Percentiles rank a stretch among this genome's conserved stretches.
These are phyloP conservation scores for Elegia similella DNA, from an alignment of 2,888 invertebrate genomes.

Conservation along the genomic window DNA sequence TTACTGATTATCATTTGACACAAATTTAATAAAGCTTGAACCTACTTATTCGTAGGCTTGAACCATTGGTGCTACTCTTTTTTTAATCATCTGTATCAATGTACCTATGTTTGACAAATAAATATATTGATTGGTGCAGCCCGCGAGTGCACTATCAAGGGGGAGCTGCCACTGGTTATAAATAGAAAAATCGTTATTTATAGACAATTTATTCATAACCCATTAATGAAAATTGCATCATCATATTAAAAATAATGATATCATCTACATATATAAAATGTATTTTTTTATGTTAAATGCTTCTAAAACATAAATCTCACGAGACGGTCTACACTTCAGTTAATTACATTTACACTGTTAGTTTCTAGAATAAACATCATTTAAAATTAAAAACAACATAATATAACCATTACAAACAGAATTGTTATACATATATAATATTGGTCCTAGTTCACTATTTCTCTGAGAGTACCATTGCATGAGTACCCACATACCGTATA, in stretches of 20 bases:
- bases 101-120: too few species aligned
- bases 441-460: conserved; percentile 68
- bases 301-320: conserved; percentile 76
- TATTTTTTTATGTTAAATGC: conserved; percentile 67
- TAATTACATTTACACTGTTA: conserved; percentile 63
- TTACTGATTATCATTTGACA: too few species aligned
- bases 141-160: too few species aligned
- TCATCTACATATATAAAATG: conserved; percentile 71
- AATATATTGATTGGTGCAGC: too few species aligned
- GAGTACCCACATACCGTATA: conserved; percentile 31
- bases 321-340: conserved; percentile 59
- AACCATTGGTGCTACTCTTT: too few species aligned
- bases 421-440: conserved; percentile 54
- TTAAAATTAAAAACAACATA: conserved; percentile 74
- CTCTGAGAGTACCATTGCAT: conserved; percentile 33
- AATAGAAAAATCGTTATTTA: conserved; percentile 50
- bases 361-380: conserved; percentile 66
- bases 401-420: conserved; percentile 60
- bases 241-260: conserved; percentile 77
- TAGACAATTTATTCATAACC: conserved; percentile 74
- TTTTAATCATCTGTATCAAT: too few species aligned
- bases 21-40: too few species aligned
- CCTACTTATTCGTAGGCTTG: too few species aligned
- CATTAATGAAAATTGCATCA: conserved; percentile 74
- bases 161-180: too few species aligned